Conservation (phyloP, 2,888 invertebrate genomes). For the Epistrophe grossulariae region DNA sequence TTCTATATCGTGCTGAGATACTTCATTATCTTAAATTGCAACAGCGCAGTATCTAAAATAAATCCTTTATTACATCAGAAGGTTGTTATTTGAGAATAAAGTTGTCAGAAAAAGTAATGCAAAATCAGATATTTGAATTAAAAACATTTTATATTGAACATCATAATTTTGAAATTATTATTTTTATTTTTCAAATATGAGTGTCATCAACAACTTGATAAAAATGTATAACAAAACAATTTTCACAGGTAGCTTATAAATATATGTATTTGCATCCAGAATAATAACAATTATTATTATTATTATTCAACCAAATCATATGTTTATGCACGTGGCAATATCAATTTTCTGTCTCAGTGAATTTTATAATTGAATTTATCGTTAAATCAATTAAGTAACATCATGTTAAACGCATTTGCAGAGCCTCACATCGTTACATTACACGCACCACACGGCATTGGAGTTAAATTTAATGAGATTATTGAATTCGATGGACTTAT, state of each 20-base stretch:
- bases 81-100: too few relatives aligned
- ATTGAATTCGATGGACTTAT: conserved; percentile 56
- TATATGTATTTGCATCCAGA: conserved; percentile 45
- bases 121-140: too few relatives aligned
- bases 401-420: conserved; percentile 69
- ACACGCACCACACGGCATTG: conserved; percentile 57
- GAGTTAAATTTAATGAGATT: conserved; percentile 68
- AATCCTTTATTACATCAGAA: too few relatives aligned
- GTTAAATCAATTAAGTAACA: conserved; percentile 74
- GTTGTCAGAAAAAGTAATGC: too few relatives aligned
- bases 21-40: neutral
- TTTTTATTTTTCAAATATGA: too few relatives aligned
- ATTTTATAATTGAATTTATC: conserved; percentile 73
- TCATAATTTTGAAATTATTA: too few relatives aligned
- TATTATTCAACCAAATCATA: conserved; percentile 27
- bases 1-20: neutral
- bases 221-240: too few relatives aligned
- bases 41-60: too few relatives aligned
- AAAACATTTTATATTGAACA: too few relatives aligned
- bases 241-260: neutral
- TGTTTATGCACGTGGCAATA: conserved; percentile 71
- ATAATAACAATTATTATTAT: conserved; percentile 19
- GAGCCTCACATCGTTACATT: conserved; percentile 8
- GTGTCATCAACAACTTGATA: too few relatives aligned
- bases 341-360: conserved; percentile 75